These are phyloP conservation scores for Cheilosia soror DNA, from an alignment of 2,888 invertebrate genomes.

Conservation along the genomic window DNA sequence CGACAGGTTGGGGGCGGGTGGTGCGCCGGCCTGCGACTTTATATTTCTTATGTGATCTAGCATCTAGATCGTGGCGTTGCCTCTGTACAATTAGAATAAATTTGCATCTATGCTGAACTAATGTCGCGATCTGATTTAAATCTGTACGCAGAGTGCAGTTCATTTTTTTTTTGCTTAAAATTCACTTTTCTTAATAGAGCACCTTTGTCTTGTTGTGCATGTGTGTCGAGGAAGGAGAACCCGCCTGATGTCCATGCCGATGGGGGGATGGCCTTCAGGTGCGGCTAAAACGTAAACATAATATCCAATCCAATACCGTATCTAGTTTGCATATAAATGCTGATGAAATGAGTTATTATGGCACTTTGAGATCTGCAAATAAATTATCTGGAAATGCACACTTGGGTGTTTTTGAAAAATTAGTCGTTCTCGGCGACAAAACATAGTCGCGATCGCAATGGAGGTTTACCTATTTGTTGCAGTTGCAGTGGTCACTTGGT, in stretches of 20 bases:
- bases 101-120: slow-evolving; percentile 59
- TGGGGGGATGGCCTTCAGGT: slow-evolving; percentile 45
- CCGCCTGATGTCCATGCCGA: slow-evolving; percentile 2
- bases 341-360: slow-evolving; percentile 72
- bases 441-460: not conserved
- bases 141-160: slow-evolving; percentile 48
- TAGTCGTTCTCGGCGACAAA: slow-evolving; percentile 1
- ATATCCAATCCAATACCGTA: slow-evolving; percentile 34
- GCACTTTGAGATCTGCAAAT: slow-evolving; percentile 56
- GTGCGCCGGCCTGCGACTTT: not conserved
- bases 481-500: not conserved
- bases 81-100: slow-evolving; percentile 60
- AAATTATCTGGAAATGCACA: slow-evolving; percentile 47
- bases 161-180: not conserved
- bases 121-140: slow-evolving; percentile 67
- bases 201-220: not conserved
- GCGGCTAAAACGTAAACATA: slow-evolving; percentile 6
- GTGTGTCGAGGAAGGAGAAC: slow-evolving; percentile 58
- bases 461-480: not conserved
- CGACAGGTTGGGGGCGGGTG: slow-evolving; percentile 15
- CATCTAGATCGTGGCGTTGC: slow-evolving; percentile 57
- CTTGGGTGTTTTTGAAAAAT: slow-evolving; percentile 39
- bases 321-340: slow-evolving; percentile 34
- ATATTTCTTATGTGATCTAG: not conserved
- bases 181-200: not conserved